These are phyloP conservation scores for Pherbina coryleti DNA, from an alignment of 2,888 invertebrate genomes.

Conservation along the genomic window DNA sequence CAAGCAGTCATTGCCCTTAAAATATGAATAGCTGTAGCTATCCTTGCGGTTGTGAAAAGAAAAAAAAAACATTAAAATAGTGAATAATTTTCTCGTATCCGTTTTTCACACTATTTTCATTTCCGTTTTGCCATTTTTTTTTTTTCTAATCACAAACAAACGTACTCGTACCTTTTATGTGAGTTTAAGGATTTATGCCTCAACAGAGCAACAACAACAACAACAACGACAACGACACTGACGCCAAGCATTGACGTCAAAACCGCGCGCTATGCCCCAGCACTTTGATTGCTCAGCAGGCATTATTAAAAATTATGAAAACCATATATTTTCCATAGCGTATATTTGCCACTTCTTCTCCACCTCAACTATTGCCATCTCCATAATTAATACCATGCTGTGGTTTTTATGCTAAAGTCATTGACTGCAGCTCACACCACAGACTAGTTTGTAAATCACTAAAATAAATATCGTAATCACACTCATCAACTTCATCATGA, in stretches of 20 bases:
- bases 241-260: not conserved
- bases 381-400: constrained; percentile 1
- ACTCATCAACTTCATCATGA: constrained; percentile 20
- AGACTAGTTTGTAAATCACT: constrained; percentile 33
- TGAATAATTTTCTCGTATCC: constrained; percentile 33
- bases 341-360: not conserved
- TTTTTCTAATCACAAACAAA: constrained; percentile 6
- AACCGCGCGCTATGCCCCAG: not conserved
- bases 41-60: not conserved
- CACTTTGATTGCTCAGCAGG: constrained; percentile 9
- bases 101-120: constrained; percentile 24
- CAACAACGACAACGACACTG: not conserved
- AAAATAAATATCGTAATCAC: constrained; percentile 37
- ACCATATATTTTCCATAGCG: not conserved
- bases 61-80: not conserved
- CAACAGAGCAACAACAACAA: constrained; percentile 5
- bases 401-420: constrained; percentile 28
- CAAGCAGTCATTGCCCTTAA: constrained; percentile 7
- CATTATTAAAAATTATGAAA: constrained; percentile 33
- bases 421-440: constrained; percentile 31
- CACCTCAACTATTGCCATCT: not conserved
- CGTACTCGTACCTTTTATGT: not conserved
- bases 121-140: constrained; percentile 11
- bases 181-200: constrained; percentile 6
- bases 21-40: not conserved